Base-by-base conservation (phyloP, 2,113 vertebrate genomes). In the Malurus elegans region DNA sequence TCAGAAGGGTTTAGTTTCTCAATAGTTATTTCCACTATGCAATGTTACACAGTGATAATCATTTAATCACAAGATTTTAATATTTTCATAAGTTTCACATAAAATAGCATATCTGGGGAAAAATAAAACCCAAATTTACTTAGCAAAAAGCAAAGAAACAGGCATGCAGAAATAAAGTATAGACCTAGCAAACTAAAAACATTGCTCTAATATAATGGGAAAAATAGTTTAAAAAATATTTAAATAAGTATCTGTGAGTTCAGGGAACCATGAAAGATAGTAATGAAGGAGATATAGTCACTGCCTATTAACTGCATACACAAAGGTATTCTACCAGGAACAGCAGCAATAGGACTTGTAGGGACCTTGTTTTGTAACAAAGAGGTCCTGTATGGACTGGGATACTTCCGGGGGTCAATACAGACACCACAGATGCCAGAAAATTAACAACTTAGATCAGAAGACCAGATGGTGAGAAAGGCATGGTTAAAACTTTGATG, bases 181-280 rank as follows among this genome's bases (percentile, higher is more conserved):
- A 71, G 19, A 60, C 66, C 12, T 3, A 85, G 15, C 4, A 57
- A 75, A 65, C 25, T 29, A 50, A 57, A 90, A 53, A 50, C 26
- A 2, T 3, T 0, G 0, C 3, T 32, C 58, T 9, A 78, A 51
- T 18, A 19, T 21, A 28, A 57, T 1, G 26, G 8, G 2, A 10
- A 14, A 48, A 84, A 64, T 57, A 29, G 2, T 1, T 4, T 31
- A 64, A 47, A 73, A 36, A 17, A 3, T 0, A 67, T n/a, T 76
- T 31, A 79, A 94, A 4, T 42, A 56, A 86, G 12, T 42, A 64
- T 23, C 31, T 65, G 17, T 4, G 64, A 66, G 53, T 58, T 73
- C 31, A 81, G 25, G 32, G 24, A 94, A 28, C 24, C 34, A 65
- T 9, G 14, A 18, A 73, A 78, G 28, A 61, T 14, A 2, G 4